Base-by-base conservation (phyloP, 2,888 invertebrate species). In the Chamaedrilus cognettii region DNA sequence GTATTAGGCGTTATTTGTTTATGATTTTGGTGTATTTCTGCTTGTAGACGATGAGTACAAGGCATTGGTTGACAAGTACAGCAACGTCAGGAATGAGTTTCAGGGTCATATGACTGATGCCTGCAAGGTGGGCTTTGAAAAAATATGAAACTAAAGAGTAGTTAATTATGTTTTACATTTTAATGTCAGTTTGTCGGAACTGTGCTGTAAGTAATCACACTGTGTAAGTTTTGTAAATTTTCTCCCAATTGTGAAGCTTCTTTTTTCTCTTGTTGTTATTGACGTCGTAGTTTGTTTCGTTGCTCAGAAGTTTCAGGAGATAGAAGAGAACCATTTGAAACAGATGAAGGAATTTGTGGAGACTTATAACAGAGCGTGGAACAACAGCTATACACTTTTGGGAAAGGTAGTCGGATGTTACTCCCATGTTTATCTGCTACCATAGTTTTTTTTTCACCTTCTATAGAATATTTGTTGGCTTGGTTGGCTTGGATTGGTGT, bases 331-430 rank as follows among this genome's bases (percentile, higher is more conserved):
- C 66, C 96, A 96, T 85, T 85, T 96, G 74, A 90, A 90, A 76
- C 94, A 94, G 83, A 96, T 97, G 95, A 94, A 94, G 82, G 93
- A 94, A 78, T 96, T 96, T 87, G 88, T 96, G 51, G 92, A 91
- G 77, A 90, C 89, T 3, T 96, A 95, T 84, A 90, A 92, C 62
- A 80, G 77, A 67, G 78, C 82, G 19, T 78, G 81, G 76, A 93
- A 95, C 80, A 90, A 90, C 80, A 93, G 94, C 81, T 94, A 95
- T 85, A 92, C 92, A 77, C 89, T 93, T 80, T 91, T 95, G 85
- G 95, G 94, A 51, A 91, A 92, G 88, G 93, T 96, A 34, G 15
- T 11, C 42, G 19, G 42, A n/a, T n/a, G n/a, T n/a, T n/a, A n/a
- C n/a, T n/a, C n/a, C n/a, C n/a, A n/a, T n/a, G n/a, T n/a, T n/a